These are phyloP conservation scores for Maconellicoccus hirsutus DNA, from an alignment of 1,140 invertebrate species.

Conservation along the genomic window DNA sequence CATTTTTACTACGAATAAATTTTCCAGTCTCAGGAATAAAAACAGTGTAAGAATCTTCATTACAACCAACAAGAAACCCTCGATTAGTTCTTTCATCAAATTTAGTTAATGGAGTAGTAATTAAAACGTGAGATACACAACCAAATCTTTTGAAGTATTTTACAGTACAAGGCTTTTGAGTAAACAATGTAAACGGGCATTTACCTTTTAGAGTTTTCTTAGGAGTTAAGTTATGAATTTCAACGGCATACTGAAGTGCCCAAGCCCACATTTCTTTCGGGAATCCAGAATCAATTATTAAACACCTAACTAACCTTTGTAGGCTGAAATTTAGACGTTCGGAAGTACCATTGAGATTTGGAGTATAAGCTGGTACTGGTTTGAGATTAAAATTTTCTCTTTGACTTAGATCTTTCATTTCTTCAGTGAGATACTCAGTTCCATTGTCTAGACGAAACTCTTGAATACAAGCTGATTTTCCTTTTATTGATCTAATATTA, in stretches of 20 bases:
- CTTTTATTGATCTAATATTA: neutral
- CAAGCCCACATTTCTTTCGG: constrained; percentile 24
- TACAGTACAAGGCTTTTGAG: neutral
- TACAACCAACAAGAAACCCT: neutral
- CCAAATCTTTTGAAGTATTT: neutral
- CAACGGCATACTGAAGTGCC: constrained; percentile 17
- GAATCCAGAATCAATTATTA: constrained; percentile 22
- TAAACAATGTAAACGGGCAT: neutral
- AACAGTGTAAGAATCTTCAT: neutral
- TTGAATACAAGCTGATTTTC: neutral
- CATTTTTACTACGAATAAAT: neutral
- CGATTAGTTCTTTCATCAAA: neutral
- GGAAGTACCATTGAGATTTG: neutral
- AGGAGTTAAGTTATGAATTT: constrained; percentile 18
- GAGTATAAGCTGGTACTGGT: neutral
- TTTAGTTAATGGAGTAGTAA: neutral
- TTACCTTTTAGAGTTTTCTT: neutral
- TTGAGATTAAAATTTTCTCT: neutral
- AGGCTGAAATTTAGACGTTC: neutral
- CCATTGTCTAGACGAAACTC: constrained; percentile 13
- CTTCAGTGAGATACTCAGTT: neutral
- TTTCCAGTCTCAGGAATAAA: neutral
- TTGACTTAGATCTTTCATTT: neutral
- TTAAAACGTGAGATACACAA: neutral
- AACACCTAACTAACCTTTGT: neutral